Conservation (phyloP, 2,113 vertebrate genomes). For the Prunella himalayana region DNA sequence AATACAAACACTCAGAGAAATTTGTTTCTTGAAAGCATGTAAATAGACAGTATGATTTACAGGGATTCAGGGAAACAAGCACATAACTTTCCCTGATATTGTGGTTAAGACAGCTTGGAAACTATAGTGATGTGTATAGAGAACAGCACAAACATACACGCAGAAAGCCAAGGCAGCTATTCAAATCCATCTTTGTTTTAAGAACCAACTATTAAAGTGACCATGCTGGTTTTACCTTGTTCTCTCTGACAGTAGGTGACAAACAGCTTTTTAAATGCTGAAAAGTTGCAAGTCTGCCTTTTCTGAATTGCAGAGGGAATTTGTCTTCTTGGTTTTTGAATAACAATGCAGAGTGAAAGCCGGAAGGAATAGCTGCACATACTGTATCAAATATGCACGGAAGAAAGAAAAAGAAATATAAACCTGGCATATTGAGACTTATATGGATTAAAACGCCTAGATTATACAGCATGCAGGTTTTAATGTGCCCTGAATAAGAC, state of each 20-base stretch:
- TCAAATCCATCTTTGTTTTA: slow-evolving; percentile 15
- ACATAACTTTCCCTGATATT: neutral
- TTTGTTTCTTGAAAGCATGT: slow-evolving; percentile 52
- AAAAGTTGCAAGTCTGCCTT: slow-evolving; percentile 3
- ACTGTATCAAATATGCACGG: neutral
- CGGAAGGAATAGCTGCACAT: neutral
- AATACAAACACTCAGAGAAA: slow-evolving; percentile 22
- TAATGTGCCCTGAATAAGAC: neutral
- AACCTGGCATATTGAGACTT: neutral
- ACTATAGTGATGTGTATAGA: slow-evolving; percentile 5
- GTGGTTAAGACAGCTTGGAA: slow-evolving; percentile 20
- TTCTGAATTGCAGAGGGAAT: neutral
- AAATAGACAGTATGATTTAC: slow-evolving; percentile 56
- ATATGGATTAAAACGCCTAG: neutral
- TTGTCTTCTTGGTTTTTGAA: neutral
- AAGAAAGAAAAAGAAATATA: neutral
- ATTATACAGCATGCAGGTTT: neutral
- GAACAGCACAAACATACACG: neutral
- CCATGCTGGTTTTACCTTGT: slow-evolving; percentile 19
- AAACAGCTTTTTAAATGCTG: slow-evolving; percentile 30
- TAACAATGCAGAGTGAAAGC: neutral
- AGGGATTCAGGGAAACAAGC: slow-evolving; percentile 40
- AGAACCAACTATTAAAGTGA: slow-evolving; percentile 12
- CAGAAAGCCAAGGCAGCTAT: neutral
- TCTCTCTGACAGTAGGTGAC: slow-evolving; percentile 10